Evolutionary conservation across 92 coral and sea anemone genomes (phyloP).

Genomic region (Zoanthus solanderi): DNA sequence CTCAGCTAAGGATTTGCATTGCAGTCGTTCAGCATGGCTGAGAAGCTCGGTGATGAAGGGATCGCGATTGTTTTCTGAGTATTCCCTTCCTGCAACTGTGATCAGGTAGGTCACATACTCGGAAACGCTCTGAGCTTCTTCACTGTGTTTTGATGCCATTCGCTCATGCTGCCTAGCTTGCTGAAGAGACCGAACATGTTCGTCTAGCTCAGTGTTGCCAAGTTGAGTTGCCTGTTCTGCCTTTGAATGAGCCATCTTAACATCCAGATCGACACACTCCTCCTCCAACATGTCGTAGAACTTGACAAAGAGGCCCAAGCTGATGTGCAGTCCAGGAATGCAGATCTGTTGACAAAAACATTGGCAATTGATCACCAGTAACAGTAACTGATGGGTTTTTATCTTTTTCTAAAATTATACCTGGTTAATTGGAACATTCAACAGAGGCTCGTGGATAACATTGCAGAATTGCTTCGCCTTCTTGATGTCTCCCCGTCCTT

Average conservation of each 20-base stretch:
- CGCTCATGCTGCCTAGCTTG: conserved; percentile 16
- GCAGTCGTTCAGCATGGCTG: conserved; percentile 20
- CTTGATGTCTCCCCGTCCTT: conserved; percentile 25
- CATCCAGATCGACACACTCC: conserved; percentile 12
- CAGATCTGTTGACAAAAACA: conserved; percentile 29
- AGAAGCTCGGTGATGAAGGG: conserved; percentile 26
- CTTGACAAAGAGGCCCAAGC: conserved; percentile 33
- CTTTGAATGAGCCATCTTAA: conserved; percentile 3
- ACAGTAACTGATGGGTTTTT: not conserved
- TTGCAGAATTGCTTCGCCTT: conserved; percentile 8
- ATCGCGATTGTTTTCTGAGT: conserved; percentile 16
- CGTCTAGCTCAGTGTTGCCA: conserved; percentile 13
- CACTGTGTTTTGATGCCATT: conserved; percentile 20
- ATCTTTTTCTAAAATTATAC: conserved; percentile 6
- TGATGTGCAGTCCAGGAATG: conserved; percentile 34
- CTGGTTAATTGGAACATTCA: conserved; percentile 31
- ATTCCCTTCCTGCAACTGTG: conserved; percentile 12
- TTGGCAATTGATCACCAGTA: not conserved
- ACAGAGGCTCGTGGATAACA: conserved; percentile 27
- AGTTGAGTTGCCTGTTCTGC: conserved; percentile 11
- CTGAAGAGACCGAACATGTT: not conserved
- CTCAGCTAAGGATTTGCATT: not conserved
- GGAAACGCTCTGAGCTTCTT: conserved; percentile 26
- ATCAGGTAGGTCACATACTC: conserved; percentile 39
- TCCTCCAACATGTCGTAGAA: conserved; percentile 32